Evolutionary conservation across 2,113 vertebrate genomes (phyloP).

Genomic region (Eonycteris spelaea): DNA sequence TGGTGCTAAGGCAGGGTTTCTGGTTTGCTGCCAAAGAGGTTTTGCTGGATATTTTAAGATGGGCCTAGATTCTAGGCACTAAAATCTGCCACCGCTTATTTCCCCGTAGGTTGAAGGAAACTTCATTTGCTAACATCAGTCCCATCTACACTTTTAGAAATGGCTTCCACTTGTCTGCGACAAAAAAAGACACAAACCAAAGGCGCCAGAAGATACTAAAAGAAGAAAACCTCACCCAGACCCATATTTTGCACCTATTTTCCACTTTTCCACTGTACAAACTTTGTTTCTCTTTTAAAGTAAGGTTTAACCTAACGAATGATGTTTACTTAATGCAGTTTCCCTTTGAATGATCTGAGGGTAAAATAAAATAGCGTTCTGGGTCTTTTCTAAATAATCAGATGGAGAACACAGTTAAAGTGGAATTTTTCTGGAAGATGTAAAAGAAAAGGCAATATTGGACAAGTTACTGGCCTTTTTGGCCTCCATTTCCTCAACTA

Average conservation of each 20-base stretch:
- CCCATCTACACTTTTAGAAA: background rate
- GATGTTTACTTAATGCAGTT: background rate
- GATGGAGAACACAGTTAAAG: background rate
- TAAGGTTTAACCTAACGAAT: background rate
- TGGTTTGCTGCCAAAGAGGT: constrained; percentile 36
- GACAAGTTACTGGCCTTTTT: background rate
- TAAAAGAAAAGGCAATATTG: background rate
- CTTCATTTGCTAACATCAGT: background rate
- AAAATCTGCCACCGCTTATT: background rate
- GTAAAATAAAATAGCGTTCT: background rate
- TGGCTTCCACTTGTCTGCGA: background rate
- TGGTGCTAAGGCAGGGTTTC: constrained; percentile 38
- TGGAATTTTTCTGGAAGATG: background rate
- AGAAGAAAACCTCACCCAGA: background rate
- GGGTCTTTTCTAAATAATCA: background rate
- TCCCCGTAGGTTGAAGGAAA: constrained; percentile 5
- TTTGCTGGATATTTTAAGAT: constrained; percentile 45
- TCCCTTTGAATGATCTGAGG: background rate
- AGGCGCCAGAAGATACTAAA: background rate
- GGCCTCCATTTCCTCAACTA: background rate
- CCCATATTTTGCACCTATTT: background rate
- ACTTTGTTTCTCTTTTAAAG: background rate
- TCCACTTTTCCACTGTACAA: background rate
- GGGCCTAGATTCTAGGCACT: background rate
- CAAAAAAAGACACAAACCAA: background rate